Evolutionary conservation across 2,888 invertebrate species (phyloP), one percentile per base, ranked within the genome.

Genomic region (Charanyca ferruginea): DNA sequence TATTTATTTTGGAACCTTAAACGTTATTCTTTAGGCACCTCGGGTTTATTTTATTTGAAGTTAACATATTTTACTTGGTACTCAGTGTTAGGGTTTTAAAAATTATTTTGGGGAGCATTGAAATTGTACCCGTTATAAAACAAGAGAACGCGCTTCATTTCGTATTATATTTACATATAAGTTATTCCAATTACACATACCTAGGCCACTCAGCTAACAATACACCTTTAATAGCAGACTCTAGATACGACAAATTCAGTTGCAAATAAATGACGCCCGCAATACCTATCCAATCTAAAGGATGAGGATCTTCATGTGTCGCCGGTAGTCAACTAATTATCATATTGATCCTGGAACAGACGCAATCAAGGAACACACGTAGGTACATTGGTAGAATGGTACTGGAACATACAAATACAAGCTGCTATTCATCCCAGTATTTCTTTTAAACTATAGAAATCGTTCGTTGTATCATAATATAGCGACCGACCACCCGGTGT

Each of bases 281-380:
- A 60, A 28, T 44, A 71, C 49, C 28, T 42, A 57, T 57, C 54
- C 55, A 49, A 66, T 76, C 71, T 61, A 61, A 45, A 54, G 42
- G 49, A 55, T 51, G 18, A 51, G 35, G 23, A 47, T 57, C 25
- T 66, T 51, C 16, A 47, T 66, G 28, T 58, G 38, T 51, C 28
- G 28, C 22, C 59, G 32, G 61, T 49, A 71, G 23, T 20, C 18
- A 61, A 65, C 53, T 60, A 44, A 48, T 57, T 60, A 3, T 71
- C 35, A 71, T 61, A 61, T 76, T 38, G 76, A 61, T 66, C 41
- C 45, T 38, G 53, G 9, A 25, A 65, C 47, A 44, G 49, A 61
- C 22, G 35, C 42, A 66, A 75, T 74, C 76, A 58, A 35, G 41
- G 28, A 53, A 35, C 51, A 51, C 35, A 45, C 45, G 4, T 16